A percentile compares a stretch with the other conserved stretches of the same genome.
Conservation (phyloP, 2,113 vertebrate species). For the Clarias batrachus region DNA sequence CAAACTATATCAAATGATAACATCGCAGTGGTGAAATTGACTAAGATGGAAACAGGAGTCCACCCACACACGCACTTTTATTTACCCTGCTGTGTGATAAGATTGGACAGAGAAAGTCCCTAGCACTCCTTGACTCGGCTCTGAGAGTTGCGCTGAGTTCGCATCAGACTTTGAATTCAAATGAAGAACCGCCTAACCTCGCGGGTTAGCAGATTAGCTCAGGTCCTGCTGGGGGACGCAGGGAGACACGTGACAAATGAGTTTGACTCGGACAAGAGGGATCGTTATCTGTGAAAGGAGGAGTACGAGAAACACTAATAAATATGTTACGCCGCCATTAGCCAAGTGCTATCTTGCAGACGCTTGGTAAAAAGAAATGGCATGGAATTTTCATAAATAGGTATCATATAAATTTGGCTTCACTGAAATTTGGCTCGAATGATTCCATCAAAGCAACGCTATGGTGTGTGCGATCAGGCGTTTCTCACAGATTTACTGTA, state of each 20-base stretch:
- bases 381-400: background rate
- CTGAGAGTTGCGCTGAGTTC: constrained; percentile 7
- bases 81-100: background rate
- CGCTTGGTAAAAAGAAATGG: background rate
- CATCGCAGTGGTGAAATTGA: background rate
- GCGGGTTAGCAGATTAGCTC: constrained; percentile 43
- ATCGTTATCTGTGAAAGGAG: background rate
- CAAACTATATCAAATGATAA: background rate
- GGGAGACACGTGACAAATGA: constrained; percentile 39
- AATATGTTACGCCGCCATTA: background rate
- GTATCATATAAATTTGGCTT: no score
- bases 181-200: constrained; percentile 20
- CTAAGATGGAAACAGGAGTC: background rate
- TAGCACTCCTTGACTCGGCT: background rate
- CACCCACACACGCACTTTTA: background rate
- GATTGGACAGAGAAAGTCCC: constrained; percentile 20
- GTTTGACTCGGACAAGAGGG: constrained; percentile 12
- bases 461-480: background rate
- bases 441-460: background rate
- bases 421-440: background rate
- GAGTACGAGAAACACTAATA: background rate
- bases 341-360: background rate
- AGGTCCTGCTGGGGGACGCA: constrained; percentile 25
- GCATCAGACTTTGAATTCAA: constrained; percentile 37
- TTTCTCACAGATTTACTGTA: background rate